phyloP scores from a whole-genome alignment of 2,113 vertebrate genomes.

The Himantopus leucocephalus region DNA sequence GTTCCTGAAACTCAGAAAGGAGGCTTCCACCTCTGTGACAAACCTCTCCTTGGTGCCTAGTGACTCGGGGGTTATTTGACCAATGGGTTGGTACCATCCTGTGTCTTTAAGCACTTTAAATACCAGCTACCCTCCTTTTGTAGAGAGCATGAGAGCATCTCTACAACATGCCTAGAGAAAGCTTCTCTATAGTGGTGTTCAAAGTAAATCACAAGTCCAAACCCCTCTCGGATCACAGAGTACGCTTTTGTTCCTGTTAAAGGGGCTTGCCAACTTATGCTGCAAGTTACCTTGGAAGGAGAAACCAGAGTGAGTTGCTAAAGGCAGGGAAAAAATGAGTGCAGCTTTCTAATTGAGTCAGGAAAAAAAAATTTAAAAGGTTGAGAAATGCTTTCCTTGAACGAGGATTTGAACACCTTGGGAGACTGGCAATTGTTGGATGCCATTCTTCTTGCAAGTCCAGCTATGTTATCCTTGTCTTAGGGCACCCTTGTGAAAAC shows the following conservation, averaged over 20 bases:
- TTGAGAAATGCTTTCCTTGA: neutral
- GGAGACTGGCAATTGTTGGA: neutral
- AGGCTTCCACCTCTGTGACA: neutral
- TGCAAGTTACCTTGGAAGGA: slow-evolving; percentile 31
- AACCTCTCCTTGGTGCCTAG: neutral
- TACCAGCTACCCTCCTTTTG: neutral
- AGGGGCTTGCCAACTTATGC: neutral
- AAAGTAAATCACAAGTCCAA: neutral
- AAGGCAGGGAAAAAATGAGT: slow-evolving; percentile 17
- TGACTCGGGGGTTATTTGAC: neutral
- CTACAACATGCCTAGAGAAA: neutral
- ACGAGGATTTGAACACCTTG: neutral
- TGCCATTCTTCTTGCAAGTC: neutral
- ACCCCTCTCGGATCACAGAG: neutral
- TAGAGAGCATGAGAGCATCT: neutral
- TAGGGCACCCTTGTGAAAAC: neutral
- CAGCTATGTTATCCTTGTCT: neutral
- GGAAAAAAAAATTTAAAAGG: neutral
- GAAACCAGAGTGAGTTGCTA: neutral
- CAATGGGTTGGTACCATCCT: neutral
- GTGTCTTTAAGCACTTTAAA: neutral
- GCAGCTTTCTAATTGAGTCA: neutral
- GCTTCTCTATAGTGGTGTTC: neutral
- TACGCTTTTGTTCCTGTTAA: neutral
- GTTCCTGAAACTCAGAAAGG: neutral